phyloP scores from a whole-genome alignment of 2,797 vertebrate species.

The Gymnoscopelus microlampas region DNA sequence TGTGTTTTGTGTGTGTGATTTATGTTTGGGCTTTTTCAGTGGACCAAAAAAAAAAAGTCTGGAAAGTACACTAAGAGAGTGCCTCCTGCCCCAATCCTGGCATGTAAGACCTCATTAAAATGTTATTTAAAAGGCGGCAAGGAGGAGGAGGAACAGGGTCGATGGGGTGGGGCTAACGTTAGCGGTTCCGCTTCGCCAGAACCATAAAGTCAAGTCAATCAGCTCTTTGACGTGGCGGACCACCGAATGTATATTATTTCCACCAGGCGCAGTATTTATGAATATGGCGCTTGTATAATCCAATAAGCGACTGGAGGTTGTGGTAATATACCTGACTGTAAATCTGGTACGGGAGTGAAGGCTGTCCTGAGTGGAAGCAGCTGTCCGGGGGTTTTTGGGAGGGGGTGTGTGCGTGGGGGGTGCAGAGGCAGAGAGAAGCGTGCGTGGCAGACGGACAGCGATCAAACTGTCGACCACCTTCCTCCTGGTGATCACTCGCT shows the following conservation, averaged over 20 bases:
- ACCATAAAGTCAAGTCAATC: constrained; percentile 63
- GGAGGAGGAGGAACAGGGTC: constrained; percentile 19
- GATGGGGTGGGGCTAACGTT: constrained; percentile 45
- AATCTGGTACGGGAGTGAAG: constrained; percentile 46
- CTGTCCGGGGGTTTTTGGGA: constrained; percentile 34
- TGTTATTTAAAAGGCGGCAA: constrained; percentile 63
- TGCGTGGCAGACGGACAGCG: constrained; percentile 29
- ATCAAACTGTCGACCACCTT: constrained; percentile 23
- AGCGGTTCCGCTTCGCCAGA: constrained; percentile 64
- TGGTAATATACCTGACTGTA: constrained; percentile 58
- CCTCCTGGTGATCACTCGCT: constrained; percentile 32
- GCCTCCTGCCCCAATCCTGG: constrained; percentile 29
- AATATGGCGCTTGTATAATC: constrained; percentile 51
- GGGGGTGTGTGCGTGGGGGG: neutral
- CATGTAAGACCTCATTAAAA: constrained; percentile 76
- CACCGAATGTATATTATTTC: constrained; percentile 66
- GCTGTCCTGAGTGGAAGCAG: constrained; percentile 61
- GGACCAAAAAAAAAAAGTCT: constrained; percentile 46
- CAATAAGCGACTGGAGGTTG: constrained; percentile 34
- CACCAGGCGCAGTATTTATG: constrained; percentile 47
- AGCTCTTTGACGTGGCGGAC: constrained; percentile 61
- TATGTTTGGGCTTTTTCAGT: constrained; percentile 57
- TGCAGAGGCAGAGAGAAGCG: neutral
- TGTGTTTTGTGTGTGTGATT: constrained; percentile 41
- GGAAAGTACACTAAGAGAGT: constrained; percentile 59